These are phyloP conservation scores for Stratiomys singularior DNA, from an alignment of 2,888 invertebrate genomes.

Conservation along the genomic window DNA sequence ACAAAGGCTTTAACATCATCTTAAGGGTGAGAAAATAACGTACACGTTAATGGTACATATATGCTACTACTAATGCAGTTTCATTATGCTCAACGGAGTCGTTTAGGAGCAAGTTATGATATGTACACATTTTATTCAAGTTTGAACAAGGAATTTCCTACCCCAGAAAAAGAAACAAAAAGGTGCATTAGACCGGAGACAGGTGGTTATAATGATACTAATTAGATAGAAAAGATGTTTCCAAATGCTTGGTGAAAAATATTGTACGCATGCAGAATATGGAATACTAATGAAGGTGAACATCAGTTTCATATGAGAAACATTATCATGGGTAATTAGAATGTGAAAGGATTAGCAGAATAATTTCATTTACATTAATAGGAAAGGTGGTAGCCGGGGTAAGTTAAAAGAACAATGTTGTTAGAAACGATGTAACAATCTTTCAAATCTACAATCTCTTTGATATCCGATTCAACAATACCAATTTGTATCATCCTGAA, in stretches of 20 bases:
- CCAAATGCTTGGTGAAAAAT: constrained; percentile 20
- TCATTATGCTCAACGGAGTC: constrained; percentile 28
- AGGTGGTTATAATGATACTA: constrained; percentile 44
- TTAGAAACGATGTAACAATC: not conserved
- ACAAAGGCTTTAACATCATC: not conserved
- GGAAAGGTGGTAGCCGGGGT: not conserved
- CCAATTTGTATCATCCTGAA: no score
- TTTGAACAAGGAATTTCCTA: not conserved
- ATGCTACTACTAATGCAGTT: not conserved
- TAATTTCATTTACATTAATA: not conserved
- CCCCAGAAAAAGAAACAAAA: not conserved
- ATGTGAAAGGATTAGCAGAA: not conserved
- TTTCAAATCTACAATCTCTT: no score
- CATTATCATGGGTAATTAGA: constrained; percentile 13
- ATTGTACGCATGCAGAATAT: constrained; percentile 31
- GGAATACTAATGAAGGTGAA: not conserved
- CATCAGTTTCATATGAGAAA: constrained; percentile 10
- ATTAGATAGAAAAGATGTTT: constrained; percentile 37
- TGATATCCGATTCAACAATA: no score
- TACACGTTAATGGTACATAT: not conserved
- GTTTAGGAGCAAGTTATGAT: not conserved
- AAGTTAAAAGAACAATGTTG: not conserved
- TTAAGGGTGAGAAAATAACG: not conserved
- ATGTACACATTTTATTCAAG: constrained; percentile 9
- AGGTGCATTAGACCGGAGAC: constrained; percentile 14